These are phyloP conservation scores for Xestia xanthographa DNA, from an alignment of 2,888 invertebrate species.

Conservation along the genomic window DNA sequence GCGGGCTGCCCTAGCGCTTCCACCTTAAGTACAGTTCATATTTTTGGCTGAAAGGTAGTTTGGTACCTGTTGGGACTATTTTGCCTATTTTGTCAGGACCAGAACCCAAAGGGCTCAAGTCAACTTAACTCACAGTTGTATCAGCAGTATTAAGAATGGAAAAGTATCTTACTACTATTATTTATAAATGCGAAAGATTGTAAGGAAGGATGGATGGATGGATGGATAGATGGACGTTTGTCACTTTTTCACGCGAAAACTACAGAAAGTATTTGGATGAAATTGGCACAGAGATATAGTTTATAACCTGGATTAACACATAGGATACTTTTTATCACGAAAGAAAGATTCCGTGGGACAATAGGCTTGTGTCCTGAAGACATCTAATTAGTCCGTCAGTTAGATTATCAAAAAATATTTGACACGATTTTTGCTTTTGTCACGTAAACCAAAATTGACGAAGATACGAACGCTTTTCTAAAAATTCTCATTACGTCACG, in stretches of 20 bases:
- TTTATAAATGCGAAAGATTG: background rate
- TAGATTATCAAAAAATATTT: too few relatives aligned
- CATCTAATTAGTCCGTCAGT: too few relatives aligned
- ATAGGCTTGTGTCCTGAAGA: too few relatives aligned
- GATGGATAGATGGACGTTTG: background rate
- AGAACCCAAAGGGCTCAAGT: background rate
- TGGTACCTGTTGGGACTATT: background rate
- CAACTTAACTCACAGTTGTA: background rate
- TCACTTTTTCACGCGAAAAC: background rate
- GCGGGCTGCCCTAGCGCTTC: too few relatives aligned
- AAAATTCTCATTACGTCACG: too few relatives aligned
- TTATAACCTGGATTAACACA: background rate
- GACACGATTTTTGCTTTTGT: too few relatives aligned
- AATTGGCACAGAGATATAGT: background rate
- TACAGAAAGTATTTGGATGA: background rate
- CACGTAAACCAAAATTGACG: too few relatives aligned
- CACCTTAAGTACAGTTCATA: background rate
- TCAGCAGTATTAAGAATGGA: background rate
- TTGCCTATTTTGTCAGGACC: background rate
- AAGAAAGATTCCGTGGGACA: background rate
- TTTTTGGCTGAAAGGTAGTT: background rate
- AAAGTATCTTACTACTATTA: background rate
- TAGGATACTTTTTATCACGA: background rate
- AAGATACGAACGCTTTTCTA: too few relatives aligned
- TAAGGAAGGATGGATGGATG: background rate